Base-by-base conservation (phyloP, 1,140 invertebrate genomes). In the Epicauta chinensis region DNA sequence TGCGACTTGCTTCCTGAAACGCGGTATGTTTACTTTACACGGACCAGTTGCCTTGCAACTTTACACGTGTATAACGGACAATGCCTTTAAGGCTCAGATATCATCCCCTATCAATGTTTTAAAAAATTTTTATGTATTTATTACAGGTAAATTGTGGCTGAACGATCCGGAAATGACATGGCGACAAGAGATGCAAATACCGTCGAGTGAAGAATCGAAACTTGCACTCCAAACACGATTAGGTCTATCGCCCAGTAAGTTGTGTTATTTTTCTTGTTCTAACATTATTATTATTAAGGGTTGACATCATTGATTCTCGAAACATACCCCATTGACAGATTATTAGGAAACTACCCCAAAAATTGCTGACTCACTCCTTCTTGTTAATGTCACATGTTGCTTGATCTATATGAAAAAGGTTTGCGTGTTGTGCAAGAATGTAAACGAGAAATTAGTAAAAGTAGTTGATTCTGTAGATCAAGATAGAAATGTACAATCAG, bases 81-180 rank as follows among this genome's bases (percentile, higher is more conserved):
- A 23, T 23, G 23, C 10, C 32, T n/a, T 11, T 11, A 34, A 34
- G 12, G 3, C 32, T 6, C 12, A 34, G 6, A 34, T n/a, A n/a
- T n/a, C n/a, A n/a, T n/a, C n/a, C n/a, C n/a, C n/a, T n/a, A n/a
- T n/a, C n/a, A n/a, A n/a, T n/a, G n/a, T n/a, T n/a, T n/a, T n/a
- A n/a, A n/a, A n/a, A n/a, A 12, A n/a, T 37, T 37, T 37, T 37
- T n/a, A 4, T 12, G 3, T 12, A 6, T 40, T 58, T 51, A 64
- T 69, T 66, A 14, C 64, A 73, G 71, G 69, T 49, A 71, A 71
- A 65, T 60, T 71, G 60, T 73, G 71, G 71, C 36, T 71, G 47
- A 71, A 67, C 43, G 68, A 70, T 37, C 59, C 66, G 13, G 70
- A 72, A 38, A 68, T 71, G 54, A 58, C 65, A 29, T 73, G 71